A percentile compares a stretch with the other conserved stretches of the same genome.
Conservation (phyloP, 2,113 vertebrate species). For the Procavia capensis region DNA sequence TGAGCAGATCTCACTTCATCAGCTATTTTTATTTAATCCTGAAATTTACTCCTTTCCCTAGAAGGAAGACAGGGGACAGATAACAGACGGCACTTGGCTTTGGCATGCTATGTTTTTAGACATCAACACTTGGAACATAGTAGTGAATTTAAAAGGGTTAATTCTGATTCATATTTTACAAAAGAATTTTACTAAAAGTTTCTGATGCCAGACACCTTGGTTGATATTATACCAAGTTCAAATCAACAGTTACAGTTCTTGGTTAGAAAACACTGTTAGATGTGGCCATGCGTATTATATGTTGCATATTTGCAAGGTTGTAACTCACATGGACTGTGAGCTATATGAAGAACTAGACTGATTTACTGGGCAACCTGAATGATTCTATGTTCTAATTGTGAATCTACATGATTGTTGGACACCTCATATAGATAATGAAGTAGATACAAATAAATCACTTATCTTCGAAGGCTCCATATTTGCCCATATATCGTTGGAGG, state of each 20-base stretch:
- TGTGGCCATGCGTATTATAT: neutral
- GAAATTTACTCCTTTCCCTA: neutral
- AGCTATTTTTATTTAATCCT: slow-evolving; percentile 5
- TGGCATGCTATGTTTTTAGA: neutral
- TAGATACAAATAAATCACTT: neutral
- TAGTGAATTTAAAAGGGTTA: neutral
- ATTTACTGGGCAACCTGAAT: neutral
- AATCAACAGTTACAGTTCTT: neutral
- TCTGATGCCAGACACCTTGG: neutral
- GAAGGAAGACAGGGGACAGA: neutral
- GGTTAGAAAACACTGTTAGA: neutral
- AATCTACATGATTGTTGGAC: neutral
- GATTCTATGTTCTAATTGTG: neutral
- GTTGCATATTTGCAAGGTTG: neutral
- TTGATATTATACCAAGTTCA: neutral
- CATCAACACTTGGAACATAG: neutral
- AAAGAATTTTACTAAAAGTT: slow-evolving; percentile 21
- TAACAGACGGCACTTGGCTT: too few species aligned
- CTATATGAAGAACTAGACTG: neutral
- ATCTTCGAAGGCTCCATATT: neutral
- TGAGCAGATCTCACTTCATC: neutral
- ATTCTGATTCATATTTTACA: neutral
- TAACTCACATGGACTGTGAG: neutral
- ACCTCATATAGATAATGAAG: neutral
- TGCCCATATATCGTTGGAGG: neutral